Evolutionary conservation across 2,797 vertebrate species (phyloP), one percentile per base, ranked within the genome.

Genomic region (Hydrolagus colliei): DNA sequence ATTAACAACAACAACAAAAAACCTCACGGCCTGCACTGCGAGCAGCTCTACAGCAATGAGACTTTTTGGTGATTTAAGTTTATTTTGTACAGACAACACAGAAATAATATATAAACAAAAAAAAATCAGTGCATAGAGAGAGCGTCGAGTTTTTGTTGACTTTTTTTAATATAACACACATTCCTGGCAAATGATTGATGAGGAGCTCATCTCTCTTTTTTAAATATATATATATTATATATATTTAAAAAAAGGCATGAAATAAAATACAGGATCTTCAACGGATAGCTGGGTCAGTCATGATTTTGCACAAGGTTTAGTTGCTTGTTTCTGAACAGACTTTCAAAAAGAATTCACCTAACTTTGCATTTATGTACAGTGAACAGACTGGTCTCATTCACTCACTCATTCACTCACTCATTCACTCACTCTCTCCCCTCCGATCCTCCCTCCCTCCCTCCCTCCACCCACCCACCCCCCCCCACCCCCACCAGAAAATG

Each of bases 371-470:
- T 84, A 84, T 84, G 27, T 84, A 84, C 79, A 71, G 79, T 71
- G 65, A 63, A 18, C 79, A 84, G 79, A 84, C 65, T 71, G 35
- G 79, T 68, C 79, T 84, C 63, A 71, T 6, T 52, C 41, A 52
- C 41, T 35, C 32, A 65, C 79, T 73, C 87, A 73, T 87, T 84
- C 59, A 8, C 85, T 86, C 87, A 27, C 27, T 27, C 27, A 27
- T 27, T 35, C 32, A 65, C 82, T 73, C 87, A 73, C 88, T 84
- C 59, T 11, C 85, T 86, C 87, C 87, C 22, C 63, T 84, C 72
- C 72, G 86, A 41, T 88, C 86, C 74, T 75, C 86, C n/a, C n/a
- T n/a, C n/a, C n/a, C n/a, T n/a, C n/a, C n/a, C n/a, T n/a, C n/a
- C n/a, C n/a, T n/a, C n/a, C n/a, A n/a, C n/a, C n/a, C 27, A 27